Evolutionary conservation across 1,140 invertebrate species (phyloP), one percentile per base, ranked within the genome.

Genomic region (Brachionus sp.): DNA sequence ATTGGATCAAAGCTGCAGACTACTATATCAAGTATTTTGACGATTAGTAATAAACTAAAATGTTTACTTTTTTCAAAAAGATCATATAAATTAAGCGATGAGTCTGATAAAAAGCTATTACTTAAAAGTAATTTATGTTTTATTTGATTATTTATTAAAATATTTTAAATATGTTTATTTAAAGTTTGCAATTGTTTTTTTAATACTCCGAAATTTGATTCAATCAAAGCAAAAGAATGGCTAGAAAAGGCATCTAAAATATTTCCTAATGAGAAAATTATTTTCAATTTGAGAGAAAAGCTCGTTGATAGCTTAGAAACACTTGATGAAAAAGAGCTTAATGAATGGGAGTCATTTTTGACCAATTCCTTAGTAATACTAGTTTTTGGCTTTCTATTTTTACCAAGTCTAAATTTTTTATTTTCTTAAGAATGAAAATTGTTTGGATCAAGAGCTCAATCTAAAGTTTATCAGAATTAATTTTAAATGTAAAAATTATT

Each of bases 181-280:
- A 9, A 75, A 75, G 70, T 80, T 80, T 80, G 77, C 25, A 57
- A 66, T 62, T 80, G 77, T 35, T 80, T 80, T 12, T 16, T 62
- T n/a, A 29, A 42, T 19, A 12, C 9, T 23, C 46, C 57, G 19
- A 62, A 57, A 35, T 25, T 80, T 66, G 77, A 80, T 66, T 16
- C 50, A 16, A 16, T 62, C n/a, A 80, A 62, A 66, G 77, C 53
- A 12, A 57, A 66, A 57, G 77, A 80, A 42, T 80, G 77, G 77
- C 50, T 80, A 9, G 50, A 62, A 9, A 57, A 62, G 42, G 29
- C 77, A 10, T 10, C 12, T 0, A 80, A 80, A 62, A 6, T 62
- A 3, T 80, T 62, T 66, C 77, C 77, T 10, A 39, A 62, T 19
- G 50, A 66, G 7, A 42, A 57, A 57, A 42, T 29, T 13, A 53